Evolutionary conservation across 1,140 invertebrate genomes (phyloP).

Genomic region (Drosophila aff.): DNA sequence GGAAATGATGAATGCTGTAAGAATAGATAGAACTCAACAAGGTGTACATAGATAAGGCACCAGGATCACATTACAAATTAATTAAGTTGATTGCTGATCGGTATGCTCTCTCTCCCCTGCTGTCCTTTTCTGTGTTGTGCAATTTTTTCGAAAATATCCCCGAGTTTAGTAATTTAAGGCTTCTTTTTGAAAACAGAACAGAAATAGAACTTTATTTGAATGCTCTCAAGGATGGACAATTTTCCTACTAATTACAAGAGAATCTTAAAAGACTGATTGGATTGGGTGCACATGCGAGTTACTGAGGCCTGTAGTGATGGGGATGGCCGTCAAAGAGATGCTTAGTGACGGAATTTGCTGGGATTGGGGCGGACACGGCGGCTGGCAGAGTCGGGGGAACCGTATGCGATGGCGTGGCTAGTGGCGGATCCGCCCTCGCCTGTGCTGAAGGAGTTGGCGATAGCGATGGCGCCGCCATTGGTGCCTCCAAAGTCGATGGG

Average conservation of each 20-base stretch:
- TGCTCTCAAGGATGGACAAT: slow-evolving; percentile 59
- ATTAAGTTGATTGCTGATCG: too few relatives aligned
- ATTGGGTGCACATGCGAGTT: slow-evolving; percentile 37
- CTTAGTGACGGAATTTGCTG: slow-evolving; percentile 78
- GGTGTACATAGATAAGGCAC: too few relatives aligned
- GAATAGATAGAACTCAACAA: too few relatives aligned
- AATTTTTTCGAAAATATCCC: not conserved
- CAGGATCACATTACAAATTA: too few relatives aligned
- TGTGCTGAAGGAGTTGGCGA: slow-evolving; percentile 89
- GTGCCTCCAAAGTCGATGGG: slow-evolving; percentile 88
- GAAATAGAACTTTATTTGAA: slow-evolving; percentile 56
- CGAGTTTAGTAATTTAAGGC: not conserved
- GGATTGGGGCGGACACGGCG: slow-evolving; percentile 69
- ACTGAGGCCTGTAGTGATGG: slow-evolving; percentile 40
- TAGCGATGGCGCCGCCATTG: slow-evolving; percentile 86
- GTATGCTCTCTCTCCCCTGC: too few relatives aligned
- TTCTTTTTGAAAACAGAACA: slow-evolving; percentile 51
- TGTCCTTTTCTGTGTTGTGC: not conserved
- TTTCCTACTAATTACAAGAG: slow-evolving; percentile 70
- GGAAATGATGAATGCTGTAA: too few relatives aligned
- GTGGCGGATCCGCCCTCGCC: slow-evolving; percentile 89
- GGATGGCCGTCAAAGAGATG: slow-evolving; percentile 42
- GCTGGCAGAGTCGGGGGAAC: slow-evolving; percentile 84
- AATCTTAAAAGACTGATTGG: slow-evolving; percentile 45
- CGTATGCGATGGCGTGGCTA: slow-evolving; percentile 89